Evolutionary conservation across 2,888 invertebrate genomes (phyloP).

Genomic region (Amiota mariae): DNA sequence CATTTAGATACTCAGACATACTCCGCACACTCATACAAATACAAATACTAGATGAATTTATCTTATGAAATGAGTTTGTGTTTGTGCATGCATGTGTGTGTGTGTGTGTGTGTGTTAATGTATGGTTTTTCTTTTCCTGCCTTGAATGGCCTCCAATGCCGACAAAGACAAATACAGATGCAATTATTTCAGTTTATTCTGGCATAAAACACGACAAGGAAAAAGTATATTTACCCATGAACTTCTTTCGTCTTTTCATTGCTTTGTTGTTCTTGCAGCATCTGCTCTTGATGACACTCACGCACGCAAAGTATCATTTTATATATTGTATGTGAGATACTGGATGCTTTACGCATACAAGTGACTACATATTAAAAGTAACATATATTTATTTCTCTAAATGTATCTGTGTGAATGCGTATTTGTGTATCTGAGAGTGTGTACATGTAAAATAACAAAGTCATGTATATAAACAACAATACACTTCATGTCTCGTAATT

Average conservation of each 20-base stretch:
- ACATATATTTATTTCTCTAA: background rate
- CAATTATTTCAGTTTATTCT: constrained; percentile 20
- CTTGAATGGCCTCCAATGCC: no score
- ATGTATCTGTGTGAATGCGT: background rate
- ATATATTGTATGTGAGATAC: background rate
- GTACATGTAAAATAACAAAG: background rate
- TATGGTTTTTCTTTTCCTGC: no score
- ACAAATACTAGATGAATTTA: no score
- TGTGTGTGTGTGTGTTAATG: no score
- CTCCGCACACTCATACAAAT: no score
- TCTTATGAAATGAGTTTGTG: no score
- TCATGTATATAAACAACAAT: constrained; percentile 30
- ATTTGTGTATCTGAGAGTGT: background rate
- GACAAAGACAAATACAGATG: constrained; percentile 20
- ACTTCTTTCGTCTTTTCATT: no score
- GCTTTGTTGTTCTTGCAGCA: background rate
- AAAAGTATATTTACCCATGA: background rate
- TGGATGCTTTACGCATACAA: background rate
- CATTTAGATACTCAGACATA: no score
- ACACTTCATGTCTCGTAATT: constrained; percentile 26
- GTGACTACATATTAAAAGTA: background rate
- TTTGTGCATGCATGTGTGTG: no score
- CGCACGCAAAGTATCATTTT: background rate
- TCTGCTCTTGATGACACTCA: constrained; percentile 6
- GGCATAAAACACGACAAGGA: constrained; percentile 27